Evolutionary conservation across 2,888 invertebrate species (phyloP), one percentile per base, ranked within the genome.

Genomic region (Chalcis sispes): DNA sequence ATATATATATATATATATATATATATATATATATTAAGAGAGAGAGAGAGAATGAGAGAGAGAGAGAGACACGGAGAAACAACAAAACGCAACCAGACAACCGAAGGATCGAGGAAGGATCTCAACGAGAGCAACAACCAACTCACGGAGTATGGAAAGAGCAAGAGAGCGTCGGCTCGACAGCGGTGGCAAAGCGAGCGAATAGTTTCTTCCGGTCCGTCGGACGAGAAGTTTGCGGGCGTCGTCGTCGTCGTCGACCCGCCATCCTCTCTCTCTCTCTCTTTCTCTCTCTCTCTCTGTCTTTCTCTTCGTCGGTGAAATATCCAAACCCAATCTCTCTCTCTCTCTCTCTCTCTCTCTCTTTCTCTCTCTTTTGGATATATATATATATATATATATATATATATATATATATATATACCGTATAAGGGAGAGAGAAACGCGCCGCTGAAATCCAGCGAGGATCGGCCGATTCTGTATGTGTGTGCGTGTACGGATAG

Each of bases 221-320:
- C 69, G 75, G 58, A 72, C 75, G 74, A 76, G 25, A 69, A 64
- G 80, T 80, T 75, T 73, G 82, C 77, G 74, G 79, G n/a, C n/a
- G n/a, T n/a, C n/a, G 42, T 36, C 5, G 36, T 15, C 2, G 46
- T 15, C 2, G n/a, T n/a, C 72, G 79, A 82, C 83, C 77, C 58
- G 72, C 66, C 69, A 42, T 25, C 70, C 32, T 58, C 27, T 10
- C 46, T 7, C 36, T 25, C 67, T 25, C 50, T 15, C 20, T 50
- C 5, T 50, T 20, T 50, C 50, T 50, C 46, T 4, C 29, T 56
- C 62, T 58, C 29, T 62, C 50, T 46, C 56, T 56, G 46, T 56
- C 67, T 54, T n/a, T 10, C 36, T 36, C 36, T 3, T 20, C 36
- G 15, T 32, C 18, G 29, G 8, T 40, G 50, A 65, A 65, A 65